phyloP scores from a whole-genome alignment of 1,140 invertebrate species.

The Steinernema feltiae region DNA sequence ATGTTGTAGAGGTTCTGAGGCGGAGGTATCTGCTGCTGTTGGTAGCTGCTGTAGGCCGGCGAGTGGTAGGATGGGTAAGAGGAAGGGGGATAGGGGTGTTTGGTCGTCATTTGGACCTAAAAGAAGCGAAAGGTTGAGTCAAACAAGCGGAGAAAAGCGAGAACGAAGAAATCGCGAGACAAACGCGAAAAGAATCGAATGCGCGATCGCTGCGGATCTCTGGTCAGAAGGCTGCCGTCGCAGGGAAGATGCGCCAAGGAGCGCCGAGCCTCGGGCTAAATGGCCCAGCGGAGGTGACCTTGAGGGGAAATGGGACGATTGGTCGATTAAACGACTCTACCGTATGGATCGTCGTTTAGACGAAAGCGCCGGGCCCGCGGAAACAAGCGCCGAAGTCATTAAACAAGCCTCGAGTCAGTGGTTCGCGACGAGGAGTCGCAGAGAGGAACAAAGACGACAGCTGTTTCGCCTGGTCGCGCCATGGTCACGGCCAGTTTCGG shows the following conservation, averaged over 20 bases:
- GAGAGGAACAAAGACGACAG: background rate
- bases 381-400: too few relatives aligned
- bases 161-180: background rate
- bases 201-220: background rate
- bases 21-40: background rate
- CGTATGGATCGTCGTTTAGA: background rate
- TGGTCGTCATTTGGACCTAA: background rate
- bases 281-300: too few relatives aligned
- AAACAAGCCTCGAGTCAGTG: background rate
- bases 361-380: background rate
- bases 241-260: too few relatives aligned
- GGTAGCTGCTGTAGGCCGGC: background rate
- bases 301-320: too few relatives aligned
- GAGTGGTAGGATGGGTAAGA: background rate
- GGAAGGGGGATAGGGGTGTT: background rate
- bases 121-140: background rate
- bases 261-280: too few relatives aligned
- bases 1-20: conserved; percentile 5
- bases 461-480: background rate
- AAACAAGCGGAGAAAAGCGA: background rate
- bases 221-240: too few relatives aligned
- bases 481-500: conserved; percentile 10
- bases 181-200: background rate
- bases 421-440: background rate
- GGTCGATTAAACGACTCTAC: conserved; percentile 15